A percentile compares a stretch with the other conserved stretches of the same genome.
phyloP scores from a whole-genome alignment of 2,113 vertebrate genomes.

The Charadrius vociferus region DNA sequence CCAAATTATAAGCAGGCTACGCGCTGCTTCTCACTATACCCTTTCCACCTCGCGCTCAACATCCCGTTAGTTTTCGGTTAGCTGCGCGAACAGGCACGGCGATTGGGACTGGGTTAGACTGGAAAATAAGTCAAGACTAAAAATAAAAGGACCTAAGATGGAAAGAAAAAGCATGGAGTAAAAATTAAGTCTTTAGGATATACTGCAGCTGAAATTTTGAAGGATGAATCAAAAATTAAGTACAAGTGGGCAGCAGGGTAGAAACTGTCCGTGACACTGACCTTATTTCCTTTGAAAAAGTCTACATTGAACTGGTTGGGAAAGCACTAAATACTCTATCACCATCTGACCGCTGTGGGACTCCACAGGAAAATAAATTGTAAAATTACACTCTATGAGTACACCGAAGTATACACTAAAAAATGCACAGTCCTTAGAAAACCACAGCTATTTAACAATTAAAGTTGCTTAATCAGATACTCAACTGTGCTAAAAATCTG shows the following conservation, averaged over 20 bases:
- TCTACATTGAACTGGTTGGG: background rate
- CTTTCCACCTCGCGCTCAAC: background rate
- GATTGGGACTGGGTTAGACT: background rate
- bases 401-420: background rate
- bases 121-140: background rate
- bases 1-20: background rate
- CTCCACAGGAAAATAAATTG: background rate
- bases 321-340: background rate
- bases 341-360: background rate
- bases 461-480: background rate
- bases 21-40: background rate
- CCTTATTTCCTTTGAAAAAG: background rate
- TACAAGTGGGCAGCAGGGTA: background rate
- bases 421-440: background rate
- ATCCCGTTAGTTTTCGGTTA: background rate
- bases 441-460: background rate
- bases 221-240: background rate
- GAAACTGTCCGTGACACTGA: background rate
- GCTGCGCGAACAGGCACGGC: rapidly evolving
- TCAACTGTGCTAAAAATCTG: background rate
- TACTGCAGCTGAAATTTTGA: background rate
- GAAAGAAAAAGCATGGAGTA: background rate
- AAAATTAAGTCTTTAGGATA: background rate
- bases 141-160: background rate
- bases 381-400: background rate